These are phyloP conservation scores for Edolisoma coerulescens DNA, from an alignment of 2,113 vertebrate genomes.

Conservation along the genomic window DNA sequence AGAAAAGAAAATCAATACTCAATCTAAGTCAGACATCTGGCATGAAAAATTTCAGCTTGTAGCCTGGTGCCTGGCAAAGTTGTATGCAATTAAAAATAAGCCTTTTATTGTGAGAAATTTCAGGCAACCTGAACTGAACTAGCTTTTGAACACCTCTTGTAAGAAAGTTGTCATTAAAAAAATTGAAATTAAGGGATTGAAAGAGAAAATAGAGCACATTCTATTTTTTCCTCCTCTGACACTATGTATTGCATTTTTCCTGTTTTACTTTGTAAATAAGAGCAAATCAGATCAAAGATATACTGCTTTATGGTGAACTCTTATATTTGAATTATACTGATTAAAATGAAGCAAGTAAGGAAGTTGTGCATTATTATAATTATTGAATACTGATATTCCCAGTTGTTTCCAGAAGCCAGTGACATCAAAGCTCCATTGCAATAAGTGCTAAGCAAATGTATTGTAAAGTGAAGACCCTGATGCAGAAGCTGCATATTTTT, in stretches of 20 bases:
- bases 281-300: not conserved
- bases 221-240: not conserved
- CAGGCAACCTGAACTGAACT: not conserved
- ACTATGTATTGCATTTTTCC: not conserved
- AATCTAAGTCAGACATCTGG: conserved; percentile 6
- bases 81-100: not conserved
- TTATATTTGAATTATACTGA: not conserved
- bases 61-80: not conserved
- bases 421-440: not conserved
- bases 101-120: not conserved
- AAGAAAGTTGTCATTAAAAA: not conserved
- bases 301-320: not conserved
- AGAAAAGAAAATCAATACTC: conserved; percentile 33
- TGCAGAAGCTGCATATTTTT: not conserved
- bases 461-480: not conserved
- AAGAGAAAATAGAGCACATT: not conserved
- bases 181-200: not conserved
- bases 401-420: not conserved
- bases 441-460: not conserved
- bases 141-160: not conserved
- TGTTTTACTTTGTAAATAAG: not conserved
- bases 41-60: conserved; percentile 8
- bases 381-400: not conserved
- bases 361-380: not conserved
- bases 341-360: not conserved